Conservation (phyloP, 1,140 invertebrate species). For the Hormaphis cornu region DNA sequence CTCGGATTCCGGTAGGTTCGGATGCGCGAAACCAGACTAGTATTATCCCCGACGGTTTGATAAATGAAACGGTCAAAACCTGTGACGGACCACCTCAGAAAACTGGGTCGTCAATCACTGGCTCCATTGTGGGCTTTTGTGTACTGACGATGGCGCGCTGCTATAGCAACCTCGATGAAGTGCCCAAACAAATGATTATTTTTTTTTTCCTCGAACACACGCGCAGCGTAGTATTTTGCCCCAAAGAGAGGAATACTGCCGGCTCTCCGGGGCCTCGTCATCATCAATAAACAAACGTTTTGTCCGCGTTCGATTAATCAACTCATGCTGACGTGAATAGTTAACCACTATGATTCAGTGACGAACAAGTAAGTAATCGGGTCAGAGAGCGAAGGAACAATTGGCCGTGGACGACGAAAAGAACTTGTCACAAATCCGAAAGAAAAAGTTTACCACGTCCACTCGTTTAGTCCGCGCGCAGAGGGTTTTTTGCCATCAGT, state of each 20-base stretch:
- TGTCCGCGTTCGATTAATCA: constrained; percentile 20
- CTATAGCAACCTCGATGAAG: neutral
- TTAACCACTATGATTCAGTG: constrained; percentile 12
- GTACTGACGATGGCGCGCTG: neutral
- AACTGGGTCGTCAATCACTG: constrained; percentile 27
- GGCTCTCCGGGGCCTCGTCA: neutral
- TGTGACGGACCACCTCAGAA: constrained; percentile 18
- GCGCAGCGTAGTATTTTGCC: neutral
- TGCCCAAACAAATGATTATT: constrained; percentile 26
- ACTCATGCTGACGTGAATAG: constrained; percentile 8
- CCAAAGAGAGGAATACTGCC: neutral
- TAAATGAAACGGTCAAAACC: constrained; percentile 27
- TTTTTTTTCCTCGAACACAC: neutral
- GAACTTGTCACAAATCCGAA: neutral
- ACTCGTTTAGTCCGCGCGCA: neutral
- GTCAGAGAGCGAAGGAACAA: neutral
- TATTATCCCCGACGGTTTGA: constrained; percentile 13
- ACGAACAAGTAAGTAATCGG: constrained; percentile 3
- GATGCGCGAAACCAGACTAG: neutral
- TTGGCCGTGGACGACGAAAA: neutral
- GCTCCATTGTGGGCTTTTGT: constrained; percentile 3
- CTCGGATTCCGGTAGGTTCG: neutral
- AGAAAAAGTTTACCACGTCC: neutral
- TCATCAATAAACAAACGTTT: constrained; percentile 23
- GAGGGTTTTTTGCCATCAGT: neutral